phyloP scores from a whole-genome alignment of 2,113 vertebrate species.

The Sylvia atricapilla region DNA sequence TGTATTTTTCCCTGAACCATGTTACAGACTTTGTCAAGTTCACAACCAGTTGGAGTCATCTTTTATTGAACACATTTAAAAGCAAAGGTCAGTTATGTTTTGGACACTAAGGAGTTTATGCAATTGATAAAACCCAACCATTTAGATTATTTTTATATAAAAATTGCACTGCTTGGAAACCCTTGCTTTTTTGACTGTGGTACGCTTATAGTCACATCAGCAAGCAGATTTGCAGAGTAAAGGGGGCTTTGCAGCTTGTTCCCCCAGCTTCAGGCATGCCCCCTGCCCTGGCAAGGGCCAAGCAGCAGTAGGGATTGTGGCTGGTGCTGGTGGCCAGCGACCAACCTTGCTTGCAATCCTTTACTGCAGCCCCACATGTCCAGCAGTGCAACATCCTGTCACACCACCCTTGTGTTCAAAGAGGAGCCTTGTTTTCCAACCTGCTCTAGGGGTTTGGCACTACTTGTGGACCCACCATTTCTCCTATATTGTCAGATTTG shows the following conservation, averaged over 20 bases:
- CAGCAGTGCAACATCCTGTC: too few species aligned
- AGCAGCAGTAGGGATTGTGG: background rate
- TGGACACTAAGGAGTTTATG: background rate
- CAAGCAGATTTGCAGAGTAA: background rate
- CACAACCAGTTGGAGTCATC: constrained; percentile 24
- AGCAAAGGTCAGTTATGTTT: constrained; percentile 30
- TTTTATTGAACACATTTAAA: constrained; percentile 32
- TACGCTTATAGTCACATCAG: background rate
- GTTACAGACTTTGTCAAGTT: constrained; percentile 35
- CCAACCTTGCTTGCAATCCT: fast-evolving
- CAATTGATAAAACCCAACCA: background rate
- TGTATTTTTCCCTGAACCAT: background rate
- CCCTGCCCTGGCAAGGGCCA: fast-evolving
- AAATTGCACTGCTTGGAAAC: background rate
- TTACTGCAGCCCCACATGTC: fast-evolving
- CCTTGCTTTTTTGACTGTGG: background rate
- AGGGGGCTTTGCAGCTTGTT: background rate
- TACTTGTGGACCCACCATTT: background rate
- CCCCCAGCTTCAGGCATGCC: background rate
- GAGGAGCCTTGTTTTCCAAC: background rate
- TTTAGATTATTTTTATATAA: background rate
- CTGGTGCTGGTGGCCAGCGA: background rate
- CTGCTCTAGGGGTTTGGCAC: background rate
- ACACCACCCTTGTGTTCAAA: background rate
- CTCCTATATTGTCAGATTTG: background rate